These are phyloP conservation scores for Octodon degus DNA, from an alignment of 2,113 vertebrate genomes.

Conservation along the genomic window DNA sequence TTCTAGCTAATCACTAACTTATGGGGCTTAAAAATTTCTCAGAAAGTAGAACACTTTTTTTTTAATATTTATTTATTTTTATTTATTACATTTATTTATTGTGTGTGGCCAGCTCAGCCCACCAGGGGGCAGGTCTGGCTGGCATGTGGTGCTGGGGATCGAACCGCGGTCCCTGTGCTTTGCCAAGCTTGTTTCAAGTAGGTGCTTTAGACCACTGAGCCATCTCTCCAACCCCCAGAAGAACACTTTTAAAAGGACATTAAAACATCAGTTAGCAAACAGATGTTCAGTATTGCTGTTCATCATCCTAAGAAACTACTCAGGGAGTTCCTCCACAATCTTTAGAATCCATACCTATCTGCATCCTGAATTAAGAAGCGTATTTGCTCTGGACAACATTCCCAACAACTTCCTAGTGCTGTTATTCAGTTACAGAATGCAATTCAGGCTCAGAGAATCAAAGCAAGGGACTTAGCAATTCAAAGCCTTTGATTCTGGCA, in stretches of 20 bases:
- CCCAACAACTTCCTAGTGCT: neutral
- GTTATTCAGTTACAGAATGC: neutral
- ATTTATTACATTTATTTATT: too few species aligned
- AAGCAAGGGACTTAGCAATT: neutral
- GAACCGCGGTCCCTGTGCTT: too few species aligned
- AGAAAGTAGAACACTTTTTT: slow-evolving; percentile 23
- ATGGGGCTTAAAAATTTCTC: slow-evolving; percentile 32
- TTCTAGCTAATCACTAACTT: slow-evolving; percentile 30
- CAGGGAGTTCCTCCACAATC: neutral
- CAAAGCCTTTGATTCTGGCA: neutral
- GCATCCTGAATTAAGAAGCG: neutral
- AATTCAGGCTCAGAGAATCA: neutral
- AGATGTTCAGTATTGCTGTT: neutral
- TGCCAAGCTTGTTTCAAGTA: too few species aligned
- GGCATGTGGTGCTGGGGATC: too few species aligned
- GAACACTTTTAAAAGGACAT: neutral
- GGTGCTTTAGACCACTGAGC: too few species aligned
- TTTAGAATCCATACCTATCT: neutral
- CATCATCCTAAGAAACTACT: neutral
- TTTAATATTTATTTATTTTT: too few species aligned
- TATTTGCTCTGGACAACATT: neutral
- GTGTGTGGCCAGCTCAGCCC: too few species aligned
- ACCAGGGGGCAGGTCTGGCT: too few species aligned
- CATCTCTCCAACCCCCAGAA: too few species aligned
- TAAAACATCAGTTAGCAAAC: slow-evolving; percentile 26